Evolutionary conservation across 1,140 invertebrate species (phyloP), one percentile per base, ranked within the genome.

Genomic region (Rhagoletis zephyria): DNA sequence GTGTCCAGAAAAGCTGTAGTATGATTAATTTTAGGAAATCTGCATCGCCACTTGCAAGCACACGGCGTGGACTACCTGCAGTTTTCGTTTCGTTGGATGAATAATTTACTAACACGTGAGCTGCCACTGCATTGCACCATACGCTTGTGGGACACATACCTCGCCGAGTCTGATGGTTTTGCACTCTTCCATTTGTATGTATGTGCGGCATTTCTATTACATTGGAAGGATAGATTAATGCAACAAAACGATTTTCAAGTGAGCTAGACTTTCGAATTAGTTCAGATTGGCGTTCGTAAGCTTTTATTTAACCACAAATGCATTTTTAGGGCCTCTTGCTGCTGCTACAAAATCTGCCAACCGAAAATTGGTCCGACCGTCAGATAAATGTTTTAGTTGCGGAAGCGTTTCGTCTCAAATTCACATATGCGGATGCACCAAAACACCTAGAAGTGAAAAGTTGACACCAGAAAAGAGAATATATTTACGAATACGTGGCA

Each of bases 41-140:
- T 99, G 16, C 98, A 99, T 94, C 95, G 96, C 90, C 99, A 99
- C 94, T 94, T 99, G 87, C 96, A 97, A 93, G 94, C 95, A 42
- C 97, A 99, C 92, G 97, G 97, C 87, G 97, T 99, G 51, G 98
- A 99, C 94, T 99, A 99, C 94, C 95, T 99, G 48, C 99, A 99
- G 94, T 99, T 99, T 94, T 98, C 99, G 5, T 99, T 99, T 94
- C 96, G 99, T n/a, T 99, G 99, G 99, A 99, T 99, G 97, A 99
- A 99, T 94, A 99, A 99, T 94, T 94, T 99, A 85, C 94, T 99
- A 88, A 99, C 99, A 90, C 94, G 99, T 88, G 99, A 99, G 94
- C 96, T 99, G 70, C 99, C 99, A 5, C 94, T 99, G 19, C 95
- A 97, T 74, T 99, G 98, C 94, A 99, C 98, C n/a, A 99, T 99